Conservation (phyloP, 2,113 vertebrate species). For the Trochalopteron elliotii region DNA sequence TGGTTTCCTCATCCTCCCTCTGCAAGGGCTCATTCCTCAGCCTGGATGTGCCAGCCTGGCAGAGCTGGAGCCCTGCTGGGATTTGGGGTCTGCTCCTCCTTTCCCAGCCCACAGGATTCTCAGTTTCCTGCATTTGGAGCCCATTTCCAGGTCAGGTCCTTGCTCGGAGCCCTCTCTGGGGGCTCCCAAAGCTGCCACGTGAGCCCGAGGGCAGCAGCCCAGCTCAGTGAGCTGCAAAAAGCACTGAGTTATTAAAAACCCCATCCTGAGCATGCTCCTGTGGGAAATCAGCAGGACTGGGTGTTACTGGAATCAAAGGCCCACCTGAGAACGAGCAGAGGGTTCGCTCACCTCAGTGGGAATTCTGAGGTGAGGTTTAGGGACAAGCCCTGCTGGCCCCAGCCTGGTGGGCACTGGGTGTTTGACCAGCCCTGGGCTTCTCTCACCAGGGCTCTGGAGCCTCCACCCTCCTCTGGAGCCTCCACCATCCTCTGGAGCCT, state of each 20-base stretch:
- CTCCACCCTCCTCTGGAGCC: no score
- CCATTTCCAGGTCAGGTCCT: neutral
- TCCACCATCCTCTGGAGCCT: no score
- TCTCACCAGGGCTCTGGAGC: neutral
- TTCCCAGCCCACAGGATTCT: neutral
- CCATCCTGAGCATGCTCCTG: neutral
- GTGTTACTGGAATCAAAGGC: neutral
- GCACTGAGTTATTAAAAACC: neutral
- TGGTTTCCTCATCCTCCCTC: neutral
- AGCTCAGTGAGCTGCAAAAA: neutral
- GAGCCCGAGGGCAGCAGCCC: neutral
- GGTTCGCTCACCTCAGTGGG: rapidly evolving
- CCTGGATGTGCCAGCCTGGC: neutral
- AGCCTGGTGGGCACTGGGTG: no score
- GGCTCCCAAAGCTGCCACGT: neutral
- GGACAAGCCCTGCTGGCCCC: no score
- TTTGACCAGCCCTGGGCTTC: neutral
- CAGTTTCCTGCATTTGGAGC: neutral
- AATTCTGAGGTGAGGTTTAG: rapidly evolving
- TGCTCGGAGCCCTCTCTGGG: neutral
- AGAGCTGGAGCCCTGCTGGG: neutral
- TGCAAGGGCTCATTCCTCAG: neutral
- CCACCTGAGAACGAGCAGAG: neutral
- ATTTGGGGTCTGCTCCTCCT: neutral
- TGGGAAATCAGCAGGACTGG: rapidly evolving